Evolutionary conservation across 1,140 invertebrate genomes (phyloP), one percentile per base, ranked within the genome.

Genomic region (Solen grandis): DNA sequence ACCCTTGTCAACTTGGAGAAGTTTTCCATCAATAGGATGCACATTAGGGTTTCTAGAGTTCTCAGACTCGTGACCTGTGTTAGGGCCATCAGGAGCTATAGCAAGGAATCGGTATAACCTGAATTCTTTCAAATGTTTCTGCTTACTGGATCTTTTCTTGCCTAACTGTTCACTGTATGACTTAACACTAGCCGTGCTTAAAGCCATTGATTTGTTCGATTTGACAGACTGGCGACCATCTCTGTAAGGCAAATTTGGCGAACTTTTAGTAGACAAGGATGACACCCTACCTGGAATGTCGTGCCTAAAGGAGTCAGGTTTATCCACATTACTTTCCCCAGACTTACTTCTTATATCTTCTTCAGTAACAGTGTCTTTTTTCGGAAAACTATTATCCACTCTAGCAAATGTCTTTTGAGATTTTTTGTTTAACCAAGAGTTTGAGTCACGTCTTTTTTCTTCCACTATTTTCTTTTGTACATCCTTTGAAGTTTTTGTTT

Each of bases 41-140:
- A n/a, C n/a, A n/a, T n/a, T n/a, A n/a, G n/a, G n/a, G n/a, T n/a
- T n/a, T n/a, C n/a, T n/a, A n/a, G n/a, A n/a, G n/a, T n/a, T n/a
- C n/a, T n/a, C n/a, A n/a, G n/a, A n/a, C n/a, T n/a, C n/a, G n/a
- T n/a, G n/a, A n/a, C n/a, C n/a, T 16, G 29, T 16, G 14, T 5
- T 35, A 3, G 63, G 5, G 16, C 63, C 84, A 29, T 85, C 81
- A 27, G 82, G 81, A 19, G 83, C 83, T n/a, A 86, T 41, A 0
- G 85, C 81, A 0, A 86, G 46, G 59, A 86, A 86, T 31, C 85
- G 57, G 33, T 84, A 77, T n/a, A 86, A 54, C 72, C 84, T 84
- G 65, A 86, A 86, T 46, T 84, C 82, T 57, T 82, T 84, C 38
- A 46, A n/a, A 31, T 36, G 41, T 76, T 69, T 84, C 19, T 65